Base-by-base conservation (phyloP, 2,797 vertebrate genomes). In the Petrocephalus schoutedeni region DNA sequence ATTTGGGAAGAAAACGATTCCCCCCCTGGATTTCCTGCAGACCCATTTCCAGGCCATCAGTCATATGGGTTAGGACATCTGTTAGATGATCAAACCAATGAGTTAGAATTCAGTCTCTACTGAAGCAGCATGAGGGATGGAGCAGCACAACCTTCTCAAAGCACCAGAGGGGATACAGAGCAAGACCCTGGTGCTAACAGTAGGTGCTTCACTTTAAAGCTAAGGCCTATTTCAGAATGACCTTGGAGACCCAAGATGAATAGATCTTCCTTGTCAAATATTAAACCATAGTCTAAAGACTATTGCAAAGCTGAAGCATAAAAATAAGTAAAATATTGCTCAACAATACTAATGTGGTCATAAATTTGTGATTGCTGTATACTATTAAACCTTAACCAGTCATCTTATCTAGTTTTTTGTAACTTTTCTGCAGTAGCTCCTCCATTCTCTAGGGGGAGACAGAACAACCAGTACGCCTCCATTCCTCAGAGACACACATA, bases 71-170 rank as follows among this genome's bases (percentile, higher is more conserved):
- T 16, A 89, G 92, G 94, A 92, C 89, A 91, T 45, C 41, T 45
- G 94, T 95, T 95, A 95, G 94, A 36, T 36, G 64, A 5, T 71
- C 64, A 71, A 71, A 36, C 64, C 28, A 4, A 71, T 6, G 64
- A 16, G 64, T 71, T 71, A 51, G 49, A 51, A 51, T 51, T 51
- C 5, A 51, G 89, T 49, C 10, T 90, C 93, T 91, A 93, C 89
- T 88, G 71, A 36, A 21, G 86, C 16, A 90, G 88, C 85, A 90
- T 21, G 2, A 64, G 19, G 84, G 89, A 88, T 87, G 89, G 92
- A 92, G 88, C 90, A 28, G 71, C 58, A 89, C 90, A 91, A 92
- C 90, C 90, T 88, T 80, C 56, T 10, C 90, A 91, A 92, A 89
- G 59, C 77, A 12, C 41, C 54, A 84, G 56, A 74, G 86, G 41